Evolutionary conservation across 2,113 vertebrate species (phyloP).

Genomic region (Pomatorhinus ruficollis): DNA sequence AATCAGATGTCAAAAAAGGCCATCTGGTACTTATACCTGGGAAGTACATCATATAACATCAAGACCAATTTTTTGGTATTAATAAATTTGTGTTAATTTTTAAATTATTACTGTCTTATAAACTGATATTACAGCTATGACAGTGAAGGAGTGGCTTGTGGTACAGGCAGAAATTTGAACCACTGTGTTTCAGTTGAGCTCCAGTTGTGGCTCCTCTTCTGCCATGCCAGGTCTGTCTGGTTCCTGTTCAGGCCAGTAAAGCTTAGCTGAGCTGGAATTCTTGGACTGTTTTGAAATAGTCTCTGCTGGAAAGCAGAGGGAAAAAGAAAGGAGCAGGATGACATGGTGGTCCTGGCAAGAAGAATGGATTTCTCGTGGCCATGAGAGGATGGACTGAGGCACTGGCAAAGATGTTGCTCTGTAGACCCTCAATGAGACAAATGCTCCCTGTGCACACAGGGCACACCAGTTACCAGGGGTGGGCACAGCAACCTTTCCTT

Average conservation of each 20-base stretch:
- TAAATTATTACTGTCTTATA: neutral
- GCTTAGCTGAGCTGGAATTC: neutral
- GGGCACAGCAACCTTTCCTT: neutral
- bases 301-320: neutral
- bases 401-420: neutral
- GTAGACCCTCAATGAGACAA: neutral
- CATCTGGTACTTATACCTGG: neutral
- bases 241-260: neutral
- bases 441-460: fast-evolving
- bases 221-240: neutral
- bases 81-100: neutral
- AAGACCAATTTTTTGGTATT: neutral
- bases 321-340: neutral
- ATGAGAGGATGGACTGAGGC: neutral
- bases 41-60: neutral
- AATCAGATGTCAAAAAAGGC: neutral
- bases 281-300: neutral
- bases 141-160: neutral
- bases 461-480: neutral
- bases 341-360: neutral
- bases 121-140: neutral
- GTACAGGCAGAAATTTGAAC: neutral
- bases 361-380: neutral
- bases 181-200: neutral
- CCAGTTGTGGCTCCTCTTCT: neutral